These are phyloP conservation scores for Drosophila macrospina DNA, from an alignment of 2,888 invertebrate species.

Conservation along the genomic window DNA sequence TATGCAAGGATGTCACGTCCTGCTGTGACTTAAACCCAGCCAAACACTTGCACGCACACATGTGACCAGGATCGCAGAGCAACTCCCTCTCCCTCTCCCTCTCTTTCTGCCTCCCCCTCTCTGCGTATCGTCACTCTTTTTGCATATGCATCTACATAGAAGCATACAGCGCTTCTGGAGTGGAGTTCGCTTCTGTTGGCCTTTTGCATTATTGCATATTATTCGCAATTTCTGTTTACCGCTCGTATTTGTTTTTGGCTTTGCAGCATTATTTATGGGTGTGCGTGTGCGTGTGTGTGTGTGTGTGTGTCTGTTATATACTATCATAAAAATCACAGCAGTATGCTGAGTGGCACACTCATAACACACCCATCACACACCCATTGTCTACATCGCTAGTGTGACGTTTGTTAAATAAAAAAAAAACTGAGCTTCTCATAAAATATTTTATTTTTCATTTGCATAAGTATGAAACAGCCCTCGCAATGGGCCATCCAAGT, in stretches of 20 bases:
- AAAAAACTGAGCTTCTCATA: constrained; percentile 51
- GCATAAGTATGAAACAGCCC: constrained; percentile 60
- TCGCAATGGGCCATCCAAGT: constrained; percentile 14
- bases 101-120: too few species aligned
- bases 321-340: constrained; percentile 51
- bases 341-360: constrained; percentile 51
- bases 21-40: constrained; percentile 76
- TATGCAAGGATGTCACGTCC: constrained; percentile 81
- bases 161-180: constrained; percentile 3
- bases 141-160: constrained; percentile 14
- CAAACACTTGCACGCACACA: constrained; percentile 42
- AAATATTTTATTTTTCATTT: constrained; percentile 72
- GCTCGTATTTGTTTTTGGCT: constrained; percentile 76
- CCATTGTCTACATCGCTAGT: not conserved
- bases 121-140: not conserved
- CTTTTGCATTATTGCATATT: constrained; percentile 80
- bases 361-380: not conserved
- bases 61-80: constrained; percentile 18
- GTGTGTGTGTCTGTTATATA: constrained; percentile 13
- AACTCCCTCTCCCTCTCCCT: not conserved
- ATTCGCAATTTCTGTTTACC: constrained; percentile 79
- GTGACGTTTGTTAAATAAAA: constrained; percentile 53
- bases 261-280: constrained; percentile 73
- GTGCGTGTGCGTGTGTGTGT: constrained; percentile 14
- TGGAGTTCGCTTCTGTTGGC: constrained; percentile 54